These are phyloP conservation scores for Pantherophis alleghaniensis DNA, from an alignment of 2,797 vertebrate genomes.

Conservation along the genomic window DNA sequence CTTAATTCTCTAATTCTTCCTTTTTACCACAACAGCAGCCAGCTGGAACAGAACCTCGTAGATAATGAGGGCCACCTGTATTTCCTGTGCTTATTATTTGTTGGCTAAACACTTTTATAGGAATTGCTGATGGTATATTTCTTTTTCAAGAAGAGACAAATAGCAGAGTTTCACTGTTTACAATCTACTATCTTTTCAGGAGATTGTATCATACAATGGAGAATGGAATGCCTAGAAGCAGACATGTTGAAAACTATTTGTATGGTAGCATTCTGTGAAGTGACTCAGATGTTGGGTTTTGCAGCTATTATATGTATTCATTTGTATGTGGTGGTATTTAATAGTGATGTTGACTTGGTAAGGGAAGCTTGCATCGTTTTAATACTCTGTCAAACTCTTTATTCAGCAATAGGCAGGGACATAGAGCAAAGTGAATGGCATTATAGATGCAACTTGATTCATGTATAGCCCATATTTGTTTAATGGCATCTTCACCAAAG, in stretches of 20 bases:
- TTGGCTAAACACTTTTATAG: background rate
- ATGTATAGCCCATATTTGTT: background rate
- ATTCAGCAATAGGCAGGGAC: background rate
- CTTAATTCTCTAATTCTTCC: background rate
- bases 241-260: background rate
- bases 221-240: background rate
- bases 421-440: background rate
- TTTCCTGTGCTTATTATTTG: background rate
- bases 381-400: background rate
- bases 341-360: background rate
- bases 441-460: background rate
- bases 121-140: background rate
- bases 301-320: background rate
- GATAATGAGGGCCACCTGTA: background rate
- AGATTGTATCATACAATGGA: background rate
- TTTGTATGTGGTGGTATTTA: background rate
- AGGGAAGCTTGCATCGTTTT: background rate
- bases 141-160: background rate
- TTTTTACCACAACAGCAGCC: background rate
- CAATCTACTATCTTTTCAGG: background rate
- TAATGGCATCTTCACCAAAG: background rate
- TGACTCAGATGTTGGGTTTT: background rate
- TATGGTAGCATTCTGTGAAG: background rate
- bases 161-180: background rate
- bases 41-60: background rate